Base-by-base conservation (phyloP, 1,140 invertebrate species). In the Macrosteles quadrilineatus region DNA sequence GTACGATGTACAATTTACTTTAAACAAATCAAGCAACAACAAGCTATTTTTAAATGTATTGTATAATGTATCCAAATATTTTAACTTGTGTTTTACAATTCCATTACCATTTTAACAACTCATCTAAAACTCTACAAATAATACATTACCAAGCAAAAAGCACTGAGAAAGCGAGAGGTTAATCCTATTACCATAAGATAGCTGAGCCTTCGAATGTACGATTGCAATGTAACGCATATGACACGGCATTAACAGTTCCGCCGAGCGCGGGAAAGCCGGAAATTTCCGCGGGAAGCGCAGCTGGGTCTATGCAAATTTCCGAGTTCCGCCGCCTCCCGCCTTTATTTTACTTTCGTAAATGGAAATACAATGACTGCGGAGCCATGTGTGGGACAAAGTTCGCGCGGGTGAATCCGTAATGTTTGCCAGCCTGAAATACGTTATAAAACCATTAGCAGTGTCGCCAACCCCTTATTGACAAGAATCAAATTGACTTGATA, bases 381-480 rank as follows among this genome's bases (percentile, higher is more conserved):
- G 27, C 23, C 55, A 29, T 59, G 55, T 59, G 55, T 59, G 55
- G 55, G 55, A 59, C 55, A 59, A 59, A 59, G 55, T 59, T 59
- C 55, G 23, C 55, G 2, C 23, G 21, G 55, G 55, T 59, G 55
- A 59, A 59, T 59, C 55, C 23, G 55, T 59, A 59, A 59, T 59
- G 55, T 59, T 59, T 30, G 55, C 25, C 55, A 59, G 55, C 55
- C 55, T 59, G 55, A 59, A 30, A 59, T 59, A 59, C 55, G 55
- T 59, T 59, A 59, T 59, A 59, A 59, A 59, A 59, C 55, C 55
- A 59, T 59, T 59, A 59, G 55, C 55, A 59, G 55, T 59, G 55
- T 59, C 55, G 55, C 55, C 55, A 59, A 59, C 55, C 55, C 55
- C 55, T 14, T 30, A 59, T 59, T 59, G 55, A 59, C 55, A 59